A percentile compares a stretch with the other conserved stretches of the same genome.
phyloP scores from a whole-genome alignment of 2,888 invertebrate species.

The Taphrorychus bicolor region DNA sequence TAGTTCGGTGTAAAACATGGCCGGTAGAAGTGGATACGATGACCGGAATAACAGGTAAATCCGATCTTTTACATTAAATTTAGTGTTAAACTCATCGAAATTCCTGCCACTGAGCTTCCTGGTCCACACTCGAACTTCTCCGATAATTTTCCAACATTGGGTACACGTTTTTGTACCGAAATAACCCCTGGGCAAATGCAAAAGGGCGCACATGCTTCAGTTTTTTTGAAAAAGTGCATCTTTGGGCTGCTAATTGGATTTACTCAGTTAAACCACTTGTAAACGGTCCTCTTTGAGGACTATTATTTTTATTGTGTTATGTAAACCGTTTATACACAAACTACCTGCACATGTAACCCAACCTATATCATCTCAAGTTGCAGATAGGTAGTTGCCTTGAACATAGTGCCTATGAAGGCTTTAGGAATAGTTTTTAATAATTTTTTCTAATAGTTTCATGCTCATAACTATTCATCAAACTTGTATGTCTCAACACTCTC shows the following conservation, averaged over 20 bases:
- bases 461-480: no score
- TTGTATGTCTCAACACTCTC: no score
- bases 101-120: background rate
- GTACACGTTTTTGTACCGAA: no score
- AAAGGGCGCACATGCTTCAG: constrained; percentile 32
- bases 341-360: background rate
- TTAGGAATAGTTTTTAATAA: background rate
- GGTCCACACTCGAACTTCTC: background rate
- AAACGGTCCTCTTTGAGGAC: background rate
- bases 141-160: background rate
- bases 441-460: no score
- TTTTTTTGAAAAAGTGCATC: background rate
- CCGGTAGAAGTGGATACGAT: constrained; percentile 87
- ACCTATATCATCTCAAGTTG: background rate
- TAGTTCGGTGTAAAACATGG: constrained; percentile 72
- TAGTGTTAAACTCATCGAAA: background rate
- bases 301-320: background rate
- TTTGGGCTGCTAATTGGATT: background rate
- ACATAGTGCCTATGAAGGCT: background rate
- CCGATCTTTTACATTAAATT: background rate
- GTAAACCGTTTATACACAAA: background rate
- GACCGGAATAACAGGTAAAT: constrained; percentile 79
- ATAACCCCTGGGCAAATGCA: constrained; percentile 1
- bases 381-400: background rate
- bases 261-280: background rate